Percentiles rank a stretch among this genome's conserved stretches.
These are phyloP conservation scores for Tromatobia lineatoria DNA, from an alignment of 2,888 invertebrate species.

Conservation along the genomic window DNA sequence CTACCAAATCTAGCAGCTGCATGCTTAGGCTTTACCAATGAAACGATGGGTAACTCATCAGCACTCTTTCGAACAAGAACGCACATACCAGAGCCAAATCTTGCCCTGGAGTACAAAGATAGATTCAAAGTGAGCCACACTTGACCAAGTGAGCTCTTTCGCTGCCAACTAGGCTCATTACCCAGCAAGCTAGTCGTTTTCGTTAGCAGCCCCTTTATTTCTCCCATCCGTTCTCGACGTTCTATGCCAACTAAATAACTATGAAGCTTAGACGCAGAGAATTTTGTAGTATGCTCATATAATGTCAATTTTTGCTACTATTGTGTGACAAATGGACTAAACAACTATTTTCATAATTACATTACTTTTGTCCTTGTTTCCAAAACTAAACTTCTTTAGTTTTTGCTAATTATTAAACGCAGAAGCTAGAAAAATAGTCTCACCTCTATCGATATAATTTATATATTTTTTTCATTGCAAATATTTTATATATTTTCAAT, in stretches of 20 bases:
- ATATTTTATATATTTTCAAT: too few relatives aligned
- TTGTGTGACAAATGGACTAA: too few relatives aligned
- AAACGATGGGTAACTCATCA: background rate
- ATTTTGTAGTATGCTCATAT: background rate
- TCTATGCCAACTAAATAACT: slow-evolving; percentile 20
- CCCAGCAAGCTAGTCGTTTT: slow-evolving; percentile 29
- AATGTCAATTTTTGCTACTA: too few relatives aligned
- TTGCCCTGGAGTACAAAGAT: slow-evolving; percentile 68
- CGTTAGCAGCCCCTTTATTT: slow-evolving; percentile 32
- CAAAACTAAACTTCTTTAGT: too few relatives aligned
- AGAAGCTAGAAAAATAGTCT: too few relatives aligned
- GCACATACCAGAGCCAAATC: slow-evolving; percentile 61
- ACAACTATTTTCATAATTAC: too few relatives aligned
- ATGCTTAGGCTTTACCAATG: background rate
- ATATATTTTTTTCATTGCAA: too few relatives aligned
- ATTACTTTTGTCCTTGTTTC: too few relatives aligned
- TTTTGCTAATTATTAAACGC: too few relatives aligned
- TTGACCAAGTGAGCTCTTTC: slow-evolving; percentile 65
- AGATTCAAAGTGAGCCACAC: slow-evolving; percentile 54
- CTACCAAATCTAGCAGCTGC: slow-evolving; percentile 16
- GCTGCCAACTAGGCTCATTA: slow-evolving; percentile 65
- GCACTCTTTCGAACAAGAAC: background rate
- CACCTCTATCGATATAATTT: too few relatives aligned
- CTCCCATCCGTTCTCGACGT: background rate
- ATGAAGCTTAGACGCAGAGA: background rate